phyloP scores from a whole-genome alignment of 1,140 invertebrate species.

The Papilio dardanus region DNA sequence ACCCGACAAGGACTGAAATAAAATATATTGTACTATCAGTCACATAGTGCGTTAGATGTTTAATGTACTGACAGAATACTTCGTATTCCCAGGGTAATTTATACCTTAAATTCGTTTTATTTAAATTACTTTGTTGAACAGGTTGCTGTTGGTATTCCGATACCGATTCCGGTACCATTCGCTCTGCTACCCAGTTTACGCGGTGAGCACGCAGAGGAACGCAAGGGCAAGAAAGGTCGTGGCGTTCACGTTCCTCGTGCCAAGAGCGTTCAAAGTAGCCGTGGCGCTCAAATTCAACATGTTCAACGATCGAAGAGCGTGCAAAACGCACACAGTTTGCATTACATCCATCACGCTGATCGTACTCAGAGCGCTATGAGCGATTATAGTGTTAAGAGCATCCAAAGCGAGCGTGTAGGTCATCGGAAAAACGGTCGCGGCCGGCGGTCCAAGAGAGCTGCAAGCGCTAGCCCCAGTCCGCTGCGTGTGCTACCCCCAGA shows the following conservation, averaged over 20 bases:
- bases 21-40: not conserved
- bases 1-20: not conserved
- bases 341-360: not conserved
- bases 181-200: not conserved
- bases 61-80: not conserved
- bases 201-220: not conserved
- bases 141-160: conserved; percentile 9
- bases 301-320: conserved; percentile 1
- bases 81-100: not conserved
- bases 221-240: not conserved
- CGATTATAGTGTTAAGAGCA: not conserved
- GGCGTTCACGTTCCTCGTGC: not conserved
- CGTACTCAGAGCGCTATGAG: not conserved
- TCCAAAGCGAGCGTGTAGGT: not conserved
- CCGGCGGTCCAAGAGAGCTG: conserved; percentile 32
- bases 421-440: conserved; percentile 35
- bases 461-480: conserved; percentile 82
- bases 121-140: not conserved
- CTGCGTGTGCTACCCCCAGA: conserved; percentile 88
- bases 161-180: conserved; percentile 10
- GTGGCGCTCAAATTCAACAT: not conserved
- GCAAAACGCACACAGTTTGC: not conserved
- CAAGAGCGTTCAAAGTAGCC: not conserved
- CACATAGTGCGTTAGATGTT: not conserved
- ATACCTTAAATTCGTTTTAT: not conserved